Evolutionary conservation across 2,113 vertebrate species (phyloP).

Genomic region (Symphodus melops): DNA sequence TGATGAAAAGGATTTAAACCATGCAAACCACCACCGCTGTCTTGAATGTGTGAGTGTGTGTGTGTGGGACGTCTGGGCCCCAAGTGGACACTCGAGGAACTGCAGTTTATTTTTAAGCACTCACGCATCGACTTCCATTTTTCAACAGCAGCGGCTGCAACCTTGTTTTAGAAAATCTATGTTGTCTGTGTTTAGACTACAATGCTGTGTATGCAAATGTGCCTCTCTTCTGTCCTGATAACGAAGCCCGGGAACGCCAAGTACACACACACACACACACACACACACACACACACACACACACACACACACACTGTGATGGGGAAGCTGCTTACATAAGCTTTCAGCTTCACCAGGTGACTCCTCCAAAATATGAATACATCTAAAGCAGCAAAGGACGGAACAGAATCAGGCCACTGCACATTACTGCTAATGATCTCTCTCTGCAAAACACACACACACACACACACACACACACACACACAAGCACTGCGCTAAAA

Average conservation of each 20-base stretch:
- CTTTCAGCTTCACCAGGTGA: slow-evolving; percentile 61
- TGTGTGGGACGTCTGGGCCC: no score
- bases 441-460: slow-evolving; percentile 27
- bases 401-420: slow-evolving; percentile 53
- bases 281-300: neutral
- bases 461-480: slow-evolving; percentile 26
- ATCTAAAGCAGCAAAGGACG: slow-evolving; percentile 38
- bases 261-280: neutral
- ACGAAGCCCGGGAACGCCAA: slow-evolving; percentile 35
- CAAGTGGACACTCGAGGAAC: no score
- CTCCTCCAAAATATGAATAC: slow-evolving; percentile 61
- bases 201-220: slow-evolving; percentile 19
- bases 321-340: slow-evolving; percentile 56
- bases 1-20: no score
- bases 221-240: slow-evolving; percentile 19
- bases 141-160: no score
- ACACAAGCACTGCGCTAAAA: neutral
- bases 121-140: no score
- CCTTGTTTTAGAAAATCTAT: neutral
- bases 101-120: no score
- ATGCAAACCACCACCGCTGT: no score
- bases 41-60: no score
- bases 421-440: slow-evolving; percentile 62
- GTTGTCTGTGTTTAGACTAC: neutral
- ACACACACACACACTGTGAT: neutral